Evolutionary conservation across 1,140 invertebrate species (phyloP).

Genomic region (Limonius californicus): DNA sequence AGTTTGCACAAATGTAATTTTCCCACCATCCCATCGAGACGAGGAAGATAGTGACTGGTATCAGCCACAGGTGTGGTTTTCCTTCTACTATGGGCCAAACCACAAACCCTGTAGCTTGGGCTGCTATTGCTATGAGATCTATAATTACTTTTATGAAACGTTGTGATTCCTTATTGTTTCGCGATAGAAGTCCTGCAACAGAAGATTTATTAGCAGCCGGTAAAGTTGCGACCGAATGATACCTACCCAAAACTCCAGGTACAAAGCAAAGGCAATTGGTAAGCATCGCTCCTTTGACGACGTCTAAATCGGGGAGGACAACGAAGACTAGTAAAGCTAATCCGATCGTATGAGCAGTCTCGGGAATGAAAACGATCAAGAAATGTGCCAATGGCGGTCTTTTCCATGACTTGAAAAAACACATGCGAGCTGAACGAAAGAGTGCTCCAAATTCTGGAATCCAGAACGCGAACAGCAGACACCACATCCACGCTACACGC

Average conservation of each 20-base stretch:
- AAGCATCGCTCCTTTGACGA: conserved; percentile 88
- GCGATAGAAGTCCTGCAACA: conserved; percentile 67
- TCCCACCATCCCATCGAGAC: conserved; percentile 96
- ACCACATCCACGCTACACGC: conserved; percentile 90
- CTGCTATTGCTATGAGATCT: conserved; percentile 75
- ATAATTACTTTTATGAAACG: conserved; percentile 75
- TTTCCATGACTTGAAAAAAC: conserved; percentile 84
- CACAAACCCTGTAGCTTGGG: conserved; percentile 84
- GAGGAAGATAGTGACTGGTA: conserved; percentile 77
- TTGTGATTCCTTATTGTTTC: conserved; percentile 75
- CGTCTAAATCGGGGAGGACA: conserved; percentile 86
- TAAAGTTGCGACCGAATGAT: background rate
- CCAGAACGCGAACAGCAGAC: conserved; percentile 79
- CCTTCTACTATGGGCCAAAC: conserved; percentile 81
- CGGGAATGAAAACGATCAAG: conserved; percentile 71
- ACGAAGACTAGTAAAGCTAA: conserved; percentile 79
- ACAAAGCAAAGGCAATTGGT: conserved; percentile 91
- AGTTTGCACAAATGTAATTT: conserved; percentile 85
- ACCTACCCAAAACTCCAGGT: conserved; percentile 69
- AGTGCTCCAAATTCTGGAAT: conserved; percentile 84
- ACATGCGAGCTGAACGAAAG: conserved; percentile 80
- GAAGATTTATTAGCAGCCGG: conserved; percentile 2
- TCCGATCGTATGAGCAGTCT: conserved; percentile 83
- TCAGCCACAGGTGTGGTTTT: conserved; percentile 69
- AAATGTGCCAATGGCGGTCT: conserved; percentile 62